Percentiles rank a stretch among this genome's conserved stretches.
Evolutionary conservation across 2,888 invertebrate species (phyloP).

Genomic region (Melanchra persicariae): DNA sequence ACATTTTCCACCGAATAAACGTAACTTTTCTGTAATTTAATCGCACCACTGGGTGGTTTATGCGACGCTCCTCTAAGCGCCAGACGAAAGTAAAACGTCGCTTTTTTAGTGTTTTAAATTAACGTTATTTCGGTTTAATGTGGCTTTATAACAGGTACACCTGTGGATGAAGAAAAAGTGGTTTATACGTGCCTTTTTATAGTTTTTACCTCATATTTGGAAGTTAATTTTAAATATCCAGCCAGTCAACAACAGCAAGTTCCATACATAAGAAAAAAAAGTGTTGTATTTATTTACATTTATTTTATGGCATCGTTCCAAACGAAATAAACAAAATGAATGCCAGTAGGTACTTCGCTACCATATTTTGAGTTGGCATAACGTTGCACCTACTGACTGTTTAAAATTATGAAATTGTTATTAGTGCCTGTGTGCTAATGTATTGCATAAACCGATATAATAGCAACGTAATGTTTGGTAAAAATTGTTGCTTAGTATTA

Average conservation of each 20-base stretch:
- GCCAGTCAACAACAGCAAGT: not conserved
- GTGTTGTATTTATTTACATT: slow-evolving; percentile 26
- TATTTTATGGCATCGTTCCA: slow-evolving; percentile 37
- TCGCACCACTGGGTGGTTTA: slow-evolving; percentile 68
- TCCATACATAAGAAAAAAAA: not conserved
- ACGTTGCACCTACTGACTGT: slow-evolving; percentile 44
- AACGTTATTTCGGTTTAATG: slow-evolving; percentile 48
- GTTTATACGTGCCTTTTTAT: slow-evolving; percentile 26
- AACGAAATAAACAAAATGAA: slow-evolving; percentile 37
- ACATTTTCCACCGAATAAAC: slow-evolving; percentile 76
- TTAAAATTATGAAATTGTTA: slow-evolving; percentile 60
- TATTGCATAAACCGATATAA: slow-evolving; percentile 56
- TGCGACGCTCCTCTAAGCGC: slow-evolving; percentile 52
- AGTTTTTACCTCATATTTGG: not conserved
- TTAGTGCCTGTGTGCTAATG: slow-evolving; percentile 58
- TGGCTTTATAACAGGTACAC: slow-evolving; percentile 39
- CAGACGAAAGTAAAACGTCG: slow-evolving; percentile 58
- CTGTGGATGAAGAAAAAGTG: slow-evolving; percentile 14
- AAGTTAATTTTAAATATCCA: not conserved
- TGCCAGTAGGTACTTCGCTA: slow-evolving; percentile 28
- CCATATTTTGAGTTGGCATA: slow-evolving; percentile 49
- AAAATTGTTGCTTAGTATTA: slow-evolving; percentile 42
- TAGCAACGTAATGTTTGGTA: slow-evolving; percentile 43
- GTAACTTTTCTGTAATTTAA: slow-evolving; percentile 83
- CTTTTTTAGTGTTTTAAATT: slow-evolving; percentile 58